These are phyloP conservation scores for Aphidius colemani DNA, from an alignment of 2,888 invertebrate species.

Conservation along the genomic window DNA sequence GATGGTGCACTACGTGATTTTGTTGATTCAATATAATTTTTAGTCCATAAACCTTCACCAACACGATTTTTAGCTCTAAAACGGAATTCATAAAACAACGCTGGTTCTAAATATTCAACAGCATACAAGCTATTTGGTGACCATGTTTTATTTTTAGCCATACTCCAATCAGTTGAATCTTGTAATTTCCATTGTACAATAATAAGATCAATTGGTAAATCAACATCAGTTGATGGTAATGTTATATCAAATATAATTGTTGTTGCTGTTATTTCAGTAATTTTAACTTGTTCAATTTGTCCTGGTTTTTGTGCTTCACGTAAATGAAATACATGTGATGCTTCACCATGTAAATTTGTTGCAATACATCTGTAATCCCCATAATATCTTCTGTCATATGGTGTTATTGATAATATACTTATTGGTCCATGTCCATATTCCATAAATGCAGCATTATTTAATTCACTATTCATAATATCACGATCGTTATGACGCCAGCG, in stretches of 20 bases:
- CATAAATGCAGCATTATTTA: constrained; percentile 62
- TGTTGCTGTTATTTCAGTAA: constrained; percentile 78
- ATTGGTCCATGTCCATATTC: constrained; percentile 70
- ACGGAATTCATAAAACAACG: constrained; percentile 78
- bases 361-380: constrained; percentile 83
- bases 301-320: constrained; percentile 76
- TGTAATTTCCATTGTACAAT: constrained; percentile 75
- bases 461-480: constrained; percentile 54
- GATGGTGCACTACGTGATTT: constrained; percentile 79
- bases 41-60: constrained; percentile 77
- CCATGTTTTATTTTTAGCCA: constrained; percentile 71
- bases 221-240: constrained; percentile 75
- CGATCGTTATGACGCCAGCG: constrained; percentile 69
- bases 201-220: constrained; percentile 76
- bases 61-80: constrained; percentile 86
- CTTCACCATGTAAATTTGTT: constrained; percentile 74
- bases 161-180: constrained; percentile 72
- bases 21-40: constrained; percentile 70
- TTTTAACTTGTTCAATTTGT: constrained; percentile 68
- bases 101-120: constrained; percentile 77
- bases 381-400: constrained; percentile 70
- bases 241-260: constrained; percentile 80
- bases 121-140: constrained; percentile 64
- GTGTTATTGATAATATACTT: constrained; percentile 74
- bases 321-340: constrained; percentile 71